phyloP scores from a whole-genome alignment of 2,888 invertebrate species.

The Bruchidius siliquastri region DNA sequence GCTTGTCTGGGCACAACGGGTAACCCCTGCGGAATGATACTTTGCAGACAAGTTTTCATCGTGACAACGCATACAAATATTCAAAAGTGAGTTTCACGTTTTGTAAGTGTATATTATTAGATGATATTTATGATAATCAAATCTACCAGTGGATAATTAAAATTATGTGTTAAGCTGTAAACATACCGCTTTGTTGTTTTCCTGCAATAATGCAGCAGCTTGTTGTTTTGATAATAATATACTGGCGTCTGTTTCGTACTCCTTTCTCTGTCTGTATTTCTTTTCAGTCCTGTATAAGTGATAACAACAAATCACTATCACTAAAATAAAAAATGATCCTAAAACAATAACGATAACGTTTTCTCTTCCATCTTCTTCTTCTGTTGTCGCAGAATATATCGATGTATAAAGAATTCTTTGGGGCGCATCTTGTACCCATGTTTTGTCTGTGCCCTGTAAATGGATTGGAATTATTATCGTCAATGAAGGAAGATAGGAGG shows the following conservation, averaged over 20 bases:
- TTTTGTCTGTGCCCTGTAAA: conserved; percentile 66
- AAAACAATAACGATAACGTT: conserved; percentile 77
- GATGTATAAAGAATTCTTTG: conserved; percentile 71
- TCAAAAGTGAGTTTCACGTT: no score
- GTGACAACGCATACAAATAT: no score
- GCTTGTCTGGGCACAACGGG: no score
- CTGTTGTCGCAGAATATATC: conserved; percentile 65
- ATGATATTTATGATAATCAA: no score
- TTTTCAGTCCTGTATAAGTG: conserved; percentile 75
- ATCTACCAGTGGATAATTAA: no score
- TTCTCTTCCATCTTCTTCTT: conserved; percentile 72
- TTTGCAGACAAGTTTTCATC: no score
- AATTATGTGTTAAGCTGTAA: no score
- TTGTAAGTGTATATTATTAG: no score
- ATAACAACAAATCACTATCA: conserved; percentile 62
- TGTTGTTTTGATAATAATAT: conserved; percentile 71
- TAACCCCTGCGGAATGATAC: no score
- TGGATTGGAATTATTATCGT: neutral
- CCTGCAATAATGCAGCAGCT: conserved; percentile 63
- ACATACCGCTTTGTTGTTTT: conserved; percentile 37
- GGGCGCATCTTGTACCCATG: conserved; percentile 83
- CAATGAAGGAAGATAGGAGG: neutral
- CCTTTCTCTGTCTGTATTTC: conserved; percentile 65
- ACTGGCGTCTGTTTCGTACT: conserved; percentile 72
- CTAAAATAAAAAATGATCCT: conserved; percentile 68